Evolutionary conservation across 2,113 vertebrate genomes (phyloP).

Genomic region (Macrotis lagotis): DNA sequence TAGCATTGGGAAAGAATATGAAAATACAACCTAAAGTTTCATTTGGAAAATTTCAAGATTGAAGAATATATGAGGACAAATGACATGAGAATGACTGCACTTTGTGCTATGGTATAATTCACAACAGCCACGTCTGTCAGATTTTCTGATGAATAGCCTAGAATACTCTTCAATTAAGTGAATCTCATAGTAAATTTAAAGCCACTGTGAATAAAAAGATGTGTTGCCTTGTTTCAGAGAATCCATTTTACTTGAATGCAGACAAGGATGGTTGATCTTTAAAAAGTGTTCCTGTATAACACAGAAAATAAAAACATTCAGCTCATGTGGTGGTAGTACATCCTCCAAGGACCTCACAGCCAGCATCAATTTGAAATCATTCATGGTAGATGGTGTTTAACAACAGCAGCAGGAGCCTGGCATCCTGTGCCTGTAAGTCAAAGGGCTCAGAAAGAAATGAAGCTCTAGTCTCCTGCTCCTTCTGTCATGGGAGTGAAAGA

Average conservation of each 20-base stretch:
- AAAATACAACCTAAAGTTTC: slow-evolving; percentile 70
- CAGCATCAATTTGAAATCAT: background rate
- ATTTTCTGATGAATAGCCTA: slow-evolving; percentile 67
- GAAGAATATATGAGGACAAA: slow-evolving; percentile 70
- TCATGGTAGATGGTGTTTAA: background rate
- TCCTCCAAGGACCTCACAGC: background rate
- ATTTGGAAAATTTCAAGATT: slow-evolving; percentile 66
- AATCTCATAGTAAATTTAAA: slow-evolving; percentile 63
- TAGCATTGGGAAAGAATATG: slow-evolving; percentile 6
- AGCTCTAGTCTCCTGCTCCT: background rate
- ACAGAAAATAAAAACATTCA: background rate
- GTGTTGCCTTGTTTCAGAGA: slow-evolving; percentile 21
- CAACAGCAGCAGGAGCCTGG: background rate
- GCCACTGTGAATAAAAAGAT: slow-evolving; percentile 30
- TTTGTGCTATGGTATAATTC: slow-evolving; percentile 72
- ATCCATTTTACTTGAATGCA: slow-evolving; percentile 37
- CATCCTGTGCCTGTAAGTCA: background rate
- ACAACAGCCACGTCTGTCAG: slow-evolving; percentile 72
- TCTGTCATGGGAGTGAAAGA: background rate
- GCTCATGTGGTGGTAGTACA: background rate
- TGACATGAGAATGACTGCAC: slow-evolving; percentile 59
- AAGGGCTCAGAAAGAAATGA: slow-evolving; percentile 11
- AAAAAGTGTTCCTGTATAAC: slow-evolving; percentile 29
- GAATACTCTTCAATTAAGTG: slow-evolving; percentile 72
- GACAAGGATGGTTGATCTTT: slow-evolving; percentile 13